Evolutionary conservation across 2,888 invertebrate species (phyloP).

Genomic region (Troides helena): DNA sequence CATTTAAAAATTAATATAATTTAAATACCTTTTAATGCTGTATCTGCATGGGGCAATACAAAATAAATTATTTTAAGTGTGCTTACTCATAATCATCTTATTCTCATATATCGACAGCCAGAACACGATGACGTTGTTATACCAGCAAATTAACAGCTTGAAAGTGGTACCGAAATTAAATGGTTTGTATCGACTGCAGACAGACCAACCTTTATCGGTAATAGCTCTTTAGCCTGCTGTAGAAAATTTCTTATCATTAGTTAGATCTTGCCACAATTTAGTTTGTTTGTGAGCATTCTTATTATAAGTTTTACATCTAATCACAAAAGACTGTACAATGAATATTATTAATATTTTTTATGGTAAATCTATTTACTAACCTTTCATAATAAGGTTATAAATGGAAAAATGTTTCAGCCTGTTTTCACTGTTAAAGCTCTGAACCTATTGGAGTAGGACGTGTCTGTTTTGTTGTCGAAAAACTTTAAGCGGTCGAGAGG

Average conservation of each 20-base stretch:
- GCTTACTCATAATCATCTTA: no score
- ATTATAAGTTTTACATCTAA: constrained; percentile 48
- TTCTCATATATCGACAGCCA: no score
- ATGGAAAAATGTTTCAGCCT: background rate
- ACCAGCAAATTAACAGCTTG: no score
- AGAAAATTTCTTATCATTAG: background rate
- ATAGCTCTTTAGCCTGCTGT: background rate
- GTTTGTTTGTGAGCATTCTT: constrained; percentile 50
- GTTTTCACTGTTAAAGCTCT: background rate
- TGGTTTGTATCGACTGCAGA: no score
- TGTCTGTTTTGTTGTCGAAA: background rate
- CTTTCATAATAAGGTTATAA: background rate
- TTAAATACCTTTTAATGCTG: no score
- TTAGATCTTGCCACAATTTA: background rate
- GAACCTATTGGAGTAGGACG: background rate
- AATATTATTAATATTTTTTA: constrained; percentile 32
- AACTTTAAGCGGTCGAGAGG: background rate
- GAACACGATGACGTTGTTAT: no score
- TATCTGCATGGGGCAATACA: no score
- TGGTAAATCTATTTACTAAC: background rate
- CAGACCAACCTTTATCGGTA: background rate
- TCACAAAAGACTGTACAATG: constrained; percentile 54
- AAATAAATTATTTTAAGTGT: no score
- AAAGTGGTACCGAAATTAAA: no score
- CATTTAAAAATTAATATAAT: no score